A percentile compares a stretch with the other conserved stretches of the same genome.
Conservation (phyloP, 2,888 invertebrate species). For the Oxystoma pomonae region DNA sequence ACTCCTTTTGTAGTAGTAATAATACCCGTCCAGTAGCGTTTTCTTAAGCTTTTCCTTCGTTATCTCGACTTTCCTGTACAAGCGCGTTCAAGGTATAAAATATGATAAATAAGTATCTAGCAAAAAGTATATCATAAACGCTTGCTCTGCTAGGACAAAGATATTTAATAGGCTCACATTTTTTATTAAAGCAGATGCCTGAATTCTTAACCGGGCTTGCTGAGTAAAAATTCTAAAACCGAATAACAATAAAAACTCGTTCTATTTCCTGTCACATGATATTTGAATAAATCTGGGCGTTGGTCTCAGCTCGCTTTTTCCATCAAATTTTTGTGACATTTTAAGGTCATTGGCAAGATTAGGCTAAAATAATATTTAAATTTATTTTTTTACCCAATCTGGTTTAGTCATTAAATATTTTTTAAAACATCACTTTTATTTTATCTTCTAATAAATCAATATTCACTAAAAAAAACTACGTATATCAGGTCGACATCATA, state of each 20-base stretch:
- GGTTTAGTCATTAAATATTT: neutral
- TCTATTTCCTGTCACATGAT: neutral
- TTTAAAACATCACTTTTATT: neutral
- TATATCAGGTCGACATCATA: too few relatives aligned
- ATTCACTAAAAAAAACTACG: too few relatives aligned
- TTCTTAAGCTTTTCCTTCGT: too few relatives aligned
- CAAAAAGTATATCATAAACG: too few relatives aligned
- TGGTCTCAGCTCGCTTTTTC: neutral
- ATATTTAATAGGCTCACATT: neutral
- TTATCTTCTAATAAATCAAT: too few relatives aligned
- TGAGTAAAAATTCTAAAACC: neutral
- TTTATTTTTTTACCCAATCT: neutral
- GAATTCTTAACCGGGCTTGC: neutral
- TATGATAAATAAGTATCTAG: too few relatives aligned
- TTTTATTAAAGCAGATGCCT: neutral
- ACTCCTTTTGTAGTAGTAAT: too few relatives aligned
- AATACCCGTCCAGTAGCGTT: too few relatives aligned
- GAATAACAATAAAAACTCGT: neutral
- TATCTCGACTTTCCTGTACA: too few relatives aligned
- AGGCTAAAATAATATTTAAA: neutral
- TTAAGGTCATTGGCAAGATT: neutral
- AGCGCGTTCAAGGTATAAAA: too few relatives aligned
- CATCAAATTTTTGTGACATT: neutral
- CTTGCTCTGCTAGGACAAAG: too few relatives aligned
- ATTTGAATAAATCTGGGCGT: neutral